phyloP scores from a whole-genome alignment of 2,113 vertebrate species.

The Terrapene triunguis region DNA sequence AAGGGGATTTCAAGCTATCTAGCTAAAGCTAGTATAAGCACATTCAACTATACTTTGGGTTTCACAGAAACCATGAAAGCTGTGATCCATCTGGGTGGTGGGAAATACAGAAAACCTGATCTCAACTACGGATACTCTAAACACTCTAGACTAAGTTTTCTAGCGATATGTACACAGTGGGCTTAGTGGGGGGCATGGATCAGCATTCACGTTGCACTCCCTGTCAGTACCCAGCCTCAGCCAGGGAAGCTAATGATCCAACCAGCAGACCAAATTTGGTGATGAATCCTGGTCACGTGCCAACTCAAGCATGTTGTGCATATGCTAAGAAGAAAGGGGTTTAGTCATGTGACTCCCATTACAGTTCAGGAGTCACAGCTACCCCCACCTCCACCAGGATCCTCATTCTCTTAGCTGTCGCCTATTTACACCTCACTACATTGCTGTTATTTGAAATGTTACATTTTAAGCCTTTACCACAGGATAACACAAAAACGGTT shows the following conservation, averaged over 20 bases:
- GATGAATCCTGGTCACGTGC: too few relatives aligned
- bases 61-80: neutral
- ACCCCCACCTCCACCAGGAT: accelerated
- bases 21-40: neutral
- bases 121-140: neutral
- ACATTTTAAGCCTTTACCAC: neutral
- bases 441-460: neutral
- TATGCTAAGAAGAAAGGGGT: neutral
- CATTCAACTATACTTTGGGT: accelerated
- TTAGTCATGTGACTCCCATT: neutral
- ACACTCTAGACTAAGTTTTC: neutral
- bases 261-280: too few relatives aligned
- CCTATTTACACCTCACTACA: neutral
- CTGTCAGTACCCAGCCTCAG: too few relatives aligned
- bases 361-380: neutral
- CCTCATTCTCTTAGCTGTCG: accelerated
- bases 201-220: too few relatives aligned
- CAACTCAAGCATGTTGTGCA: too few relatives aligned
- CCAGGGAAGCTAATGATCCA: too few relatives aligned
- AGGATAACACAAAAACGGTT: accelerated
- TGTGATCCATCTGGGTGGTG: neutral
- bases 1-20: neutral
- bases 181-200: neutral
- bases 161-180: accelerated
- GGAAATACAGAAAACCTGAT: neutral